Conservation (phyloP, 2,888 invertebrate genomes). For the Sphaerolaimus hirsutus region DNA sequence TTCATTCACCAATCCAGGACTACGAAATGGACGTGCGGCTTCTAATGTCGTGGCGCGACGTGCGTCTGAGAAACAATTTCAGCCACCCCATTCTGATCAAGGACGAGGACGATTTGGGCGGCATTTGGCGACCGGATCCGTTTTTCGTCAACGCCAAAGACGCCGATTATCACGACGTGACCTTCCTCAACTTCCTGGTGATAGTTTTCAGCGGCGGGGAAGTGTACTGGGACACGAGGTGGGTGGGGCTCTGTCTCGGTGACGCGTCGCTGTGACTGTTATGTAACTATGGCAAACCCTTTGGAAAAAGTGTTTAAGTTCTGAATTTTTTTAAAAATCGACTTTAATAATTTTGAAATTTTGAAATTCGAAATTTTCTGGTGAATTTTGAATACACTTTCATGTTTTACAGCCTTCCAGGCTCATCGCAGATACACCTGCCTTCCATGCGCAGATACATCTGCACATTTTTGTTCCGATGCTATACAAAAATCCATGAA, state of each 20-base stretch:
- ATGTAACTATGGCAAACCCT: background rate
- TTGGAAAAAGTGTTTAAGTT: no score
- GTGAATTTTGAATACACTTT: no score
- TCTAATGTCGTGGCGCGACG: slow-evolving; percentile 22
- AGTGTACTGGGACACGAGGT: slow-evolving; percentile 22
- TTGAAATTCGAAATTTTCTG: no score
- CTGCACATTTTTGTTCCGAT: no score
- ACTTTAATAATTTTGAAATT: no score
- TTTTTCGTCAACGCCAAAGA: slow-evolving; percentile 24
- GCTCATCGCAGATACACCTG: no score
- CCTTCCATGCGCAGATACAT: no score
- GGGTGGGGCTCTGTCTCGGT: no score
- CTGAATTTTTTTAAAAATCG: background rate
- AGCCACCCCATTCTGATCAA: slow-evolving; percentile 21
- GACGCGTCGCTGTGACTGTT: no score
- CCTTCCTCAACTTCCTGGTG: slow-evolving; percentile 23
- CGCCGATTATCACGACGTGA: slow-evolving; percentile 24
- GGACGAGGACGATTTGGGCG: slow-evolving; percentile 17
- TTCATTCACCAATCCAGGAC: slow-evolving; percentile 11
- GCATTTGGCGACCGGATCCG: slow-evolving; percentile 19
- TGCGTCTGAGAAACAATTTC: slow-evolving; percentile 18
- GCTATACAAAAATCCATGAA: no score
- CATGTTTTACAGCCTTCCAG: no score
- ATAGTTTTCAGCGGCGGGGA: slow-evolving; percentile 21
- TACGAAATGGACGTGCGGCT: slow-evolving; percentile 25